Evolutionary conservation across 2,797 vertebrate genomes (phyloP).

Genomic region (Myiothlypis chrysogaster): DNA sequence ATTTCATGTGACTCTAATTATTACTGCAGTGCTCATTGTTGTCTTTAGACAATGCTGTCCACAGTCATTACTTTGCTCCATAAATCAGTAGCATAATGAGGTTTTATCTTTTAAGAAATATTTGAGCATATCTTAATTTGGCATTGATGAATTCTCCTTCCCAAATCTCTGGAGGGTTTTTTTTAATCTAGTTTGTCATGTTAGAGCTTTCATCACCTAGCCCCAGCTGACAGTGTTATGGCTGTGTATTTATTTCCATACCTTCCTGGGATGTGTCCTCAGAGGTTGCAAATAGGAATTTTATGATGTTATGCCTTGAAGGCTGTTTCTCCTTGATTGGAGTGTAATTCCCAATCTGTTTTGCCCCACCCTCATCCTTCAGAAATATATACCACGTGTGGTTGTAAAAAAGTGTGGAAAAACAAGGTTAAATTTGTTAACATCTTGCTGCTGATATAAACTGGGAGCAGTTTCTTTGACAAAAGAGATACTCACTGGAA

Average conservation of each 20-base stretch:
- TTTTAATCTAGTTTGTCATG: slow-evolving; percentile 21
- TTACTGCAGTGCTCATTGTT: slow-evolving; percentile 32
- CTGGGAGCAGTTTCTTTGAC: not conserved
- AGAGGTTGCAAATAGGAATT: not conserved
- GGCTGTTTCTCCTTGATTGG: not conserved
- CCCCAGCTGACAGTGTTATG: not conserved
- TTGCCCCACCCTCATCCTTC: not conserved
- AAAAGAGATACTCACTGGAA: not conserved
- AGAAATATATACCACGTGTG: not conserved
- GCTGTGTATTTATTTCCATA: not conserved
- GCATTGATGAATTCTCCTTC: slow-evolving; percentile 32
- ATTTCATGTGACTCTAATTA: slow-evolving; percentile 51
- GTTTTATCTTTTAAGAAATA: slow-evolving; percentile 32
- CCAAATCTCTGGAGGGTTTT: not conserved
- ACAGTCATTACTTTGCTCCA: slow-evolving; percentile 32
- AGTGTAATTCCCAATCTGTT: not conserved
- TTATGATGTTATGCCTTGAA: not conserved
- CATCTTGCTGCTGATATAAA: not conserved
- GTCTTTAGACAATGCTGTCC: slow-evolving; percentile 47
- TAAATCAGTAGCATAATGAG: slow-evolving; percentile 54
- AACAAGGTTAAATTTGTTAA: not conserved
- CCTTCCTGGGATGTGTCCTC: slow-evolving; percentile 1
- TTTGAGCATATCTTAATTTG: slow-evolving; percentile 31
- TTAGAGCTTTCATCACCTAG: slow-evolving; percentile 27
- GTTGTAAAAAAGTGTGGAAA: not conserved